phyloP scores from a whole-genome alignment of 1,140 invertebrate genomes.

The Drosophila fuyamai region DNA sequence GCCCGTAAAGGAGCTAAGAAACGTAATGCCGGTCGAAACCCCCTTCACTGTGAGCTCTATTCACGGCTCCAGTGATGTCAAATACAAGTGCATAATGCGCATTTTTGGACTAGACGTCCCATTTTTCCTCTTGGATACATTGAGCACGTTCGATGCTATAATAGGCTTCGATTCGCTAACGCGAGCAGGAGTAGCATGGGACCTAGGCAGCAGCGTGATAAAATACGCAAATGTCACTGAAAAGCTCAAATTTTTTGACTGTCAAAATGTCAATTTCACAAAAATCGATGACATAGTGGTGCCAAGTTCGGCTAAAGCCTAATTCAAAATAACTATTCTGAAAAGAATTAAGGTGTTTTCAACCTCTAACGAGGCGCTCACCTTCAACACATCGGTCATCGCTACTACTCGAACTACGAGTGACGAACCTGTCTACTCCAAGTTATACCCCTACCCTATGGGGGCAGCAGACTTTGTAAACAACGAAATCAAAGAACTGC shows the following conservation, averaged over 20 bases:
- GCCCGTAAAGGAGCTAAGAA: slow-evolving; percentile 27
- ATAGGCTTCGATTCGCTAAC: slow-evolving; percentile 15
- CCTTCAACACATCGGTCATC: no score
- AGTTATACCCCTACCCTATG: no score
- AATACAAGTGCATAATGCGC: slow-evolving; percentile 21
- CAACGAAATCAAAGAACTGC: no score
- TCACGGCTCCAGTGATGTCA: slow-evolving; percentile 22
- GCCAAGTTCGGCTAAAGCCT: no score
- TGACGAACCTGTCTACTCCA: no score
- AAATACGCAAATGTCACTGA: background rate
- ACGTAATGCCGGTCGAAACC: slow-evolving; percentile 28
- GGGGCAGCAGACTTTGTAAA: no score
- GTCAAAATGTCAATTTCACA: background rate
- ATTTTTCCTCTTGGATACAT: no score
- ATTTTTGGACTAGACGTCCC: slow-evolving; percentile 12
- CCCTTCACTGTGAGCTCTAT: slow-evolving; percentile 33
- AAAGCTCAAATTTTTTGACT: slow-evolving; percentile 4
- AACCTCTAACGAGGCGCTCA: no score
- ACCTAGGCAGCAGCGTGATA: background rate
- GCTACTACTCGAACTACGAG: no score
- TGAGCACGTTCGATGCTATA: slow-evolving; percentile 4
- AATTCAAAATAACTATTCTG: no score
- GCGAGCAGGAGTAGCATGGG: background rate
- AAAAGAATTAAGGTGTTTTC: no score
- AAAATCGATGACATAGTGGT: no score